Evolutionary conservation across 2,113 vertebrate genomes (phyloP).

Genomic region (Melanotaenia duboulayi): DNA sequence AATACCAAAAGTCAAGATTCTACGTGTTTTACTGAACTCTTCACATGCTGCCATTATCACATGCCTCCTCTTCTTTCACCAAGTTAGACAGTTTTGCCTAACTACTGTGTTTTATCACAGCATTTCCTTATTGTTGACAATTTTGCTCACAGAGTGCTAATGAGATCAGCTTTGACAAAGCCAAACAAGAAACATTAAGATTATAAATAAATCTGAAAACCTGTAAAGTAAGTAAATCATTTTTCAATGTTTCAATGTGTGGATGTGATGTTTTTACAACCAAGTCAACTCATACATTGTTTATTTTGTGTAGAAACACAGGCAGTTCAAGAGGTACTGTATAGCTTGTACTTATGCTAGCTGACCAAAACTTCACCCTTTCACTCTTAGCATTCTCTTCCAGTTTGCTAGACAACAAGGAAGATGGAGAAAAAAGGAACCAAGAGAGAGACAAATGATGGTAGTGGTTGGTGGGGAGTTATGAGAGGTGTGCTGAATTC

Average conservation of each 20-base stretch:
- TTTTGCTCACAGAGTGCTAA: slow-evolving; percentile 4
- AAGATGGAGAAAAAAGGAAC: not conserved
- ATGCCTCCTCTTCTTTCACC: no score
- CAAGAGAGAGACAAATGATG: not conserved
- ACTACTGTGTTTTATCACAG: not conserved
- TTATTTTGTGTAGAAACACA: no score
- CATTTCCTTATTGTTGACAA: slow-evolving; percentile 11
- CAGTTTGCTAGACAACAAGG: slow-evolving; percentile 39
- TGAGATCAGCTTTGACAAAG: slow-evolving; percentile 8
- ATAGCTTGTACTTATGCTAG: slow-evolving; percentile 42
- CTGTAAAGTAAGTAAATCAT: not conserved
- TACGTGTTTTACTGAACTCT: no score
- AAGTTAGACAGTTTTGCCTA: no score
- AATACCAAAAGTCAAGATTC: no score
- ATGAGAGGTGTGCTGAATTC: slow-evolving; percentile 66
- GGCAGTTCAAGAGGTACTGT: not conserved
- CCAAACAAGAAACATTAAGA: not conserved
- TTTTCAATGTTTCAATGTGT: not conserved
- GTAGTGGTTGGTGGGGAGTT: slow-evolving; percentile 6
- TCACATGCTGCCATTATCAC: no score
- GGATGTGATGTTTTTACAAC: no score
- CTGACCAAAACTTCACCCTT: slow-evolving; percentile 61
- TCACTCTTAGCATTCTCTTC: slow-evolving; percentile 41
- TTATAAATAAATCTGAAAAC: slow-evolving; percentile 3
- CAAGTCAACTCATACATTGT: no score